Evolutionary conservation across 53 echinoderm and acorn worm genomes (phyloP), one percentile per base, ranked within the genome.

Genomic region (Apostichopus leukothele): DNA sequence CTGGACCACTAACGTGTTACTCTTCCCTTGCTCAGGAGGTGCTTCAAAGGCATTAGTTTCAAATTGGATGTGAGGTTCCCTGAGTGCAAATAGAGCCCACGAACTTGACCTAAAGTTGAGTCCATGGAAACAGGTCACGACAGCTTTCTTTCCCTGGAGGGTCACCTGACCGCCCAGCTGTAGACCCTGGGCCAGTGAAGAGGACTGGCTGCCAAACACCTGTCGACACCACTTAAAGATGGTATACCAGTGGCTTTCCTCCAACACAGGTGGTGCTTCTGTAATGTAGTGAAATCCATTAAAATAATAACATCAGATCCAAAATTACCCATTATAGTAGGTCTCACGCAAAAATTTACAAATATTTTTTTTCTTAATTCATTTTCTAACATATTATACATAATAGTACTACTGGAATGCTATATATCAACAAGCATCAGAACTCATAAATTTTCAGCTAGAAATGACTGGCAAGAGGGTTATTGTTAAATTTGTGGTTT

Each of bases 81-180:
- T 90, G 79, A 98, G 59, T 53, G 98, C 94, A 92, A 98, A 98
- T 61, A 98, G 91, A 6, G 93, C 98, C 98, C 98, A 98, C 12
- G 98, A 98, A 55, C 89, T 93, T n/a, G 98, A 94, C 52, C 98
- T 83, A 89, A 97, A 97, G 90, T 97, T 97, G 93, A 97, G 93
- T n/a, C 98, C 98, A 53, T 95, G 95, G 91, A 97, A 97, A 90
- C 98, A 97, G 54, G 95, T 94, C 54, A 98, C 91, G 39, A 95
- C 80, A 9, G 95, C 95, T 83, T 93, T 91, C 79, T 94, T 91
- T 5, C 98, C 98, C 55, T 78, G 89, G 20, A 98, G 90, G 74
- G 91, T 91, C 83, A 98, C 91, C 76, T 95, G 95, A 5, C 98
- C 98, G 0, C 98, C 98, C 0, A 98, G 92, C 6, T 92, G 92